Base-by-base conservation (phyloP, 2,797 vertebrate species). In the Falco concolor region DNA sequence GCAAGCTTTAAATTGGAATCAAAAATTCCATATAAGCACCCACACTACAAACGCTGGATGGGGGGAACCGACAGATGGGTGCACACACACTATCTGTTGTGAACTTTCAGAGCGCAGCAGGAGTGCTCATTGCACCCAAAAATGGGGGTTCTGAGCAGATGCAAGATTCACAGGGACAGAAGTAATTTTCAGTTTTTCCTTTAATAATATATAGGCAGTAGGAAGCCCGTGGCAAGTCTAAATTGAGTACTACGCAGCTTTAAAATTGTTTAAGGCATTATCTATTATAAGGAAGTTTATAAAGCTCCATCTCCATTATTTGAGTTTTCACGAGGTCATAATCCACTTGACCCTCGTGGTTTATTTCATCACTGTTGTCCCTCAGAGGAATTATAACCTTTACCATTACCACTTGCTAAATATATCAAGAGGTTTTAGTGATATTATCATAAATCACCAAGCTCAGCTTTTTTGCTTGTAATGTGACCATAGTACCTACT, bases 301-400 rank as follows among this genome's bases (percentile, higher is more conserved):
- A 95, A 95, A 95, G 93, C 90, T 95, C 88, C 60, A 50, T 96
- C 94, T 96, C 91, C 88, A 92, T 96, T 95, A 97, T 95, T 89
- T 61, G 81, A 92, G 90, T 95, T 97, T 96, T 95, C 93, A 93
- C 10, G 17, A 95, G 96, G 96, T 96, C 94, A 81, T 96, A 90
- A 96, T 96, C 94, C 96, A 95, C 81, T 96, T 97, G 96, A 96
- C 95, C 95, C 94, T 83, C 3, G 5, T 87, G 94, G 95, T 95
- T 96, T 97, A 95, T 96, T 96, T 96, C 95, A 95, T 95, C 94
- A 72, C 93, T 94, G 47, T 89, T 94, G 93, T 92, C 88, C 91
- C 94, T 96, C 96, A 92, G 72, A 96, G 96, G 96, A 95, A 96
- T 97, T 95, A 96, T 92, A 96, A 95, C 96, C 94, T 96, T 95